Percentiles rank a stretch among this genome's conserved stretches.
phyloP scores from a whole-genome alignment of 2,113 vertebrate genomes.

The Seriola rivoliana region DNA sequence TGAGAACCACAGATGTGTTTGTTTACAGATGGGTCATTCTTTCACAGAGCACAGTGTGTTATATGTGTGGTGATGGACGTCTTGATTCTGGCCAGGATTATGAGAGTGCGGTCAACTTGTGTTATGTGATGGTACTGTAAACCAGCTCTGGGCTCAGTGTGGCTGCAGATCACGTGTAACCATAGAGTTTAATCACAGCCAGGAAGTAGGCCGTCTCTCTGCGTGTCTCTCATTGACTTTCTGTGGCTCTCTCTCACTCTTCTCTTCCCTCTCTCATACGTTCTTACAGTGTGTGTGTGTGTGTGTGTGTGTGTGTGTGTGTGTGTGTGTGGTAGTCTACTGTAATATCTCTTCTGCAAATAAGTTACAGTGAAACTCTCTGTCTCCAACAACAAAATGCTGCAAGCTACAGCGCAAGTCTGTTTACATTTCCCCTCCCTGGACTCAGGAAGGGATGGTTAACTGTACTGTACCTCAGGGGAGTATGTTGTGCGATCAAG shows the following conservation, averaged over 20 bases:
- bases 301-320: neutral
- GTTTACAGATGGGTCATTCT: neutral
- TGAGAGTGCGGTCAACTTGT: neutral
- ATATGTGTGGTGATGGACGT: neutral
- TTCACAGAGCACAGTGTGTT: neutral
- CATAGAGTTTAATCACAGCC: constrained; percentile 65
- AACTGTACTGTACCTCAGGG: too few species aligned
- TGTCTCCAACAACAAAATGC: neutral
- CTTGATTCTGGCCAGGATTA: neutral
- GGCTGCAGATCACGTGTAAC: constrained; percentile 47
- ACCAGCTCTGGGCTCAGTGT: constrained; percentile 30
- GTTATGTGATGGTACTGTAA: constrained; percentile 28
- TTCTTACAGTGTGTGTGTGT: neutral
- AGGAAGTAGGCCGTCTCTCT: constrained; percentile 65
- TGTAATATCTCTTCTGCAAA: constrained; percentile 29
- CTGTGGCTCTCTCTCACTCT: constrained; percentile 30
- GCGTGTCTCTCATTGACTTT: constrained; percentile 41
- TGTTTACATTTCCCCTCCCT: too few species aligned
- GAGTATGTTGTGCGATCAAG: neutral
- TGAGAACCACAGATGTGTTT: too few species aligned
- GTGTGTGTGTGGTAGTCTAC: neutral
- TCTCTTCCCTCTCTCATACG: constrained; percentile 14
- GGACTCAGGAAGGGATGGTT: too few species aligned
- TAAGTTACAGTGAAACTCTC: constrained; percentile 39
- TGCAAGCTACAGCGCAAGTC: too few species aligned